Evolutionary conservation across 2,888 invertebrate species (phyloP), one percentile per base, ranked within the genome.

Genomic region (Drosophila ustulata): DNA sequence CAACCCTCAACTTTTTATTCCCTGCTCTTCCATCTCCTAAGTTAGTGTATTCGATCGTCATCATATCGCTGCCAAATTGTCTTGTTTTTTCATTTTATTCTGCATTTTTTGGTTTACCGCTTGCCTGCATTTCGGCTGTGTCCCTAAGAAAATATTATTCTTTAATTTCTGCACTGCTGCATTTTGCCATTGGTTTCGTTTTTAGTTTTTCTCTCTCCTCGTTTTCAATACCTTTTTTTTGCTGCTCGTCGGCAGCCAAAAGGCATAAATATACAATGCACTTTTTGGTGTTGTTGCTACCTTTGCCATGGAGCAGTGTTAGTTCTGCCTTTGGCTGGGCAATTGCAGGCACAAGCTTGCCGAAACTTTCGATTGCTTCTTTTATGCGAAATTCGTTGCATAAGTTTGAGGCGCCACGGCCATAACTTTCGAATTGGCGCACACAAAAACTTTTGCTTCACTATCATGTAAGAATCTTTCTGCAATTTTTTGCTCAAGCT

Each of bases 71-170:
- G 18, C 18, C 3, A 2, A 39, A 43, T 57, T 26, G 9, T 28
- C 1, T 7, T 45, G 50, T 43, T 64, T 50, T 37, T 23, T 32
- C 7, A 47, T 62, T 57, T 43, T 53, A 28, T 25, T 52, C 18
- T 52, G 65, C 58, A 58, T 55, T 67, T 68, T 66, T 68, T 65
- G 53, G 55, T 59, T 71, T 81, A 69, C 68, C 82, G 83, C 75
- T 80, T 63, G 88, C 80, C 63, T 88, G 88, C 88, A 84, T 84
- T 87, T 76, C 69, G 70, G 67, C 52, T 74, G 64, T 66, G 73
- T 69, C 73, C 81, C 86, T 78, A 80, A 73, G 81, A 88, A 83
- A 87, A 87, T 88, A 83, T 87, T 87, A 71, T 86, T 82, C 78
- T 87, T 87, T 83, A 87, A 87, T 87, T 87, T 86, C 80, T 84